Percentiles rank a stretch among this genome's conserved stretches.
These are phyloP conservation scores for Acridotheres tristis DNA, from an alignment of 2,797 vertebrate species.

Conservation along the genomic window DNA sequence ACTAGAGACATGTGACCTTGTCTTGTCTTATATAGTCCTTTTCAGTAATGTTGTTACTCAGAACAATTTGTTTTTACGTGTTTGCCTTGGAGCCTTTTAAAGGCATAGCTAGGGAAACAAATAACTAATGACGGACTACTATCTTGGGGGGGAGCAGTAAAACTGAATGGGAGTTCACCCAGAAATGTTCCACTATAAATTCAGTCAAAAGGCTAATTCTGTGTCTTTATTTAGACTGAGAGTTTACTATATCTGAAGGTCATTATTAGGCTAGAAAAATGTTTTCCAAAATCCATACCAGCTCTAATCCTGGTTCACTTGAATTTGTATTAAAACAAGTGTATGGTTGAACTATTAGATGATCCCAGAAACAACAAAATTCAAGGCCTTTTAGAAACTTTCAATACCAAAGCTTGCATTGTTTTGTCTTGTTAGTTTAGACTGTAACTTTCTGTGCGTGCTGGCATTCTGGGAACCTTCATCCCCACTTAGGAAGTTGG, in stretches of 20 bases:
- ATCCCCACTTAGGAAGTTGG: background rate
- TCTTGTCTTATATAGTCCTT: background rate
- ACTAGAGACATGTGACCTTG: background rate
- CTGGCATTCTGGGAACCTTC: background rate
- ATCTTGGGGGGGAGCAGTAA: background rate
- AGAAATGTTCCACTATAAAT: background rate
- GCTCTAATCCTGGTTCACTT: background rate
- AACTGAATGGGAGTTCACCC: background rate
- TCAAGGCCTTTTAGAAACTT: background rate
- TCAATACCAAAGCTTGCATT: background rate
- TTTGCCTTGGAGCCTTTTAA: constrained; percentile 6
- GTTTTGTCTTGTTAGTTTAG: background rate
- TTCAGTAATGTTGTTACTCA: background rate
- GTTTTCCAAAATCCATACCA: background rate
- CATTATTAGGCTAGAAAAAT: background rate
- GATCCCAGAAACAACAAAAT: background rate
- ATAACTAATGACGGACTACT: background rate
- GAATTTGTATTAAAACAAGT: background rate
- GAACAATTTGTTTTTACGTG: background rate
- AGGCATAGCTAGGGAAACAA: background rate
- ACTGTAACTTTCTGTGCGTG: background rate
- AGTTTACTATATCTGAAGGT: background rate
- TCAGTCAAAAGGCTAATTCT: background rate
- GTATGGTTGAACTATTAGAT: background rate
- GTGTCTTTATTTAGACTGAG: background rate